Evolutionary conservation across 2,797 vertebrate genomes (phyloP).

Genomic region (Bryconaethiops microstoma): DNA sequence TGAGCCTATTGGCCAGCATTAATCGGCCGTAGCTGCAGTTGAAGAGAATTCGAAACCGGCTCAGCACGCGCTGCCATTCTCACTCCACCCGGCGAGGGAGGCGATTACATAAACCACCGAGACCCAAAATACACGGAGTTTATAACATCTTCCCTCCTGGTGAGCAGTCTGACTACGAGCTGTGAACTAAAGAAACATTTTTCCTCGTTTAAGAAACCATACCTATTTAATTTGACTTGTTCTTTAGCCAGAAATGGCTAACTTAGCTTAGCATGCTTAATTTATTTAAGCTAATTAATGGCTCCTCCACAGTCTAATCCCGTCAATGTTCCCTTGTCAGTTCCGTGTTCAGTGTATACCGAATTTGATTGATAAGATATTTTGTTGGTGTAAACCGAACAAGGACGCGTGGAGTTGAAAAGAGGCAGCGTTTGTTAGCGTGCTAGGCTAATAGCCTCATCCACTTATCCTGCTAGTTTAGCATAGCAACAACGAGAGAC

Average conservation of each 20-base stretch:
- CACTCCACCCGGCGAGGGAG: slow-evolving; percentile 54
- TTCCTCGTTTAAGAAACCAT: not conserved
- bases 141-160: slow-evolving; percentile 53
- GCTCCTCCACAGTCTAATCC: not conserved
- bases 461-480: not conserved
- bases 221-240: not conserved
- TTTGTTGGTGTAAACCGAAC: not conserved
- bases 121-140: not conserved
- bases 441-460: not conserved
- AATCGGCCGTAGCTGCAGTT: slow-evolving; percentile 16
- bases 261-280: not conserved
- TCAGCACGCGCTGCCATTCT: slow-evolving; percentile 56
- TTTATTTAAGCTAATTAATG: not conserved
- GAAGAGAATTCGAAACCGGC: slow-evolving; percentile 49
- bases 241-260: not conserved
- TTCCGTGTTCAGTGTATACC: not conserved
- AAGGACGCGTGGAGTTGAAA: not conserved
- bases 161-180: slow-evolving; percentile 35
- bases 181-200: not conserved
- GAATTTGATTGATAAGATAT: not conserved
- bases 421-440: not conserved
- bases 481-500: not conserved
- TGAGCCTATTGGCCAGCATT: slow-evolving; percentile 61
- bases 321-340: not conserved
- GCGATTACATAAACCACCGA: slow-evolving; percentile 39